These are phyloP conservation scores for Dissostichus mawsoni DNA, from an alignment of 2,113 vertebrate genomes.

Conservation along the genomic window DNA sequence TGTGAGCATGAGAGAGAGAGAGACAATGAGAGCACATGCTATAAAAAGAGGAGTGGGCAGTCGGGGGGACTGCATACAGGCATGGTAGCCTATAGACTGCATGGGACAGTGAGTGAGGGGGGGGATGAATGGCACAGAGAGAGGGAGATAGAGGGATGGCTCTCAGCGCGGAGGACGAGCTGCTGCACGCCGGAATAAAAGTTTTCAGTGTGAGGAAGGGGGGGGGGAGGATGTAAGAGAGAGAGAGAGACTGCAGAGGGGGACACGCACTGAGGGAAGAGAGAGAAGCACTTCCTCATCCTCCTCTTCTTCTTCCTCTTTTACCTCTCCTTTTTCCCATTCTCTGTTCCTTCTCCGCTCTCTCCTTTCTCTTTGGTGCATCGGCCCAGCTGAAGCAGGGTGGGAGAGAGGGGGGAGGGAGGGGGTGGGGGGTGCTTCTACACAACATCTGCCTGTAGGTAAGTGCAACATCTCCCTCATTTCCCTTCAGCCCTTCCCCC, in stretches of 20 bases:
- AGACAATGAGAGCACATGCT: slow-evolving; percentile 61
- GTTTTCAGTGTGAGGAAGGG: slow-evolving; percentile 69
- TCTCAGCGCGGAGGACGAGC: slow-evolving; percentile 47
- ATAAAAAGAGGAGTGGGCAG: slow-evolving; percentile 55
- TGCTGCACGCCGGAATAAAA: slow-evolving; percentile 71
- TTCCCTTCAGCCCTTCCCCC: slow-evolving; percentile 44
- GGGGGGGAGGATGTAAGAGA: slow-evolving; percentile 31
- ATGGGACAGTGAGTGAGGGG: slow-evolving; percentile 45
- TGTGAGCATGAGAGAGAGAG: slow-evolving; percentile 41
- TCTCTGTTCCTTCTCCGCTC: slow-evolving; percentile 57
- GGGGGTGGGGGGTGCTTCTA: slow-evolving; percentile 17
- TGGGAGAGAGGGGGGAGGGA: not conserved
- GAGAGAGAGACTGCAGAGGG: slow-evolving; percentile 78
- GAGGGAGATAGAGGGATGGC: slow-evolving; percentile 30
- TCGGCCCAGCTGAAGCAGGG: slow-evolving; percentile 64
- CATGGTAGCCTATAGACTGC: slow-evolving; percentile 57
- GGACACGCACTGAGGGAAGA: slow-evolving; percentile 69
- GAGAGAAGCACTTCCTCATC: slow-evolving; percentile 59
- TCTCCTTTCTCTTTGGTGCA: slow-evolving; percentile 75
- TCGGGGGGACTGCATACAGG: slow-evolving; percentile 46
- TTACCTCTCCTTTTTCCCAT: slow-evolving; percentile 44
- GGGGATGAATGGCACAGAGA: slow-evolving; percentile 17
- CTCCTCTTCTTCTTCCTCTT: slow-evolving; percentile 43
- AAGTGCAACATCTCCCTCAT: slow-evolving; percentile 75
- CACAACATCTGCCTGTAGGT: slow-evolving; percentile 76